A percentile compares a stretch with the other conserved stretches of the same genome.
phyloP scores from a whole-genome alignment of 2,113 vertebrate genomes.

The Charina bottae region DNA sequence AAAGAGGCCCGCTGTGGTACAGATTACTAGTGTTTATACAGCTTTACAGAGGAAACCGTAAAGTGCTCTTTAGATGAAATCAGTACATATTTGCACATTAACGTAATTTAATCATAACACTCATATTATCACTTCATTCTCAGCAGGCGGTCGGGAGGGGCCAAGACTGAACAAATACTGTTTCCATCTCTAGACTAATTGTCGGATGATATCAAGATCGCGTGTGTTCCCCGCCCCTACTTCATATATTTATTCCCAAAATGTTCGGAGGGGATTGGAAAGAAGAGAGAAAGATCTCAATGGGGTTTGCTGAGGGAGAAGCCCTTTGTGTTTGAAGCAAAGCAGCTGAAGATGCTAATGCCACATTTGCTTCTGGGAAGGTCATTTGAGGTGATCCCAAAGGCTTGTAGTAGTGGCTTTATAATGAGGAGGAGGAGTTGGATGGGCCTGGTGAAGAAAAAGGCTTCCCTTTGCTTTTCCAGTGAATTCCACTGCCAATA shows the following conservation, averaged over 20 bases:
- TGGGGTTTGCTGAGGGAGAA: not conserved
- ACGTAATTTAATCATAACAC: slow-evolving; percentile 59
- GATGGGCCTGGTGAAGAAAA: too few species aligned
- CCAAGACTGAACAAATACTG: slow-evolving; percentile 37
- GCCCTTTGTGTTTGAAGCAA: not conserved
- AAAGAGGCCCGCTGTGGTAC: slow-evolving; percentile 43
- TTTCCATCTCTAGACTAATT: slow-evolving; percentile 44
- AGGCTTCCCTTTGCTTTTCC: too few species aligned
- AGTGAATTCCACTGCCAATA: too few species aligned
- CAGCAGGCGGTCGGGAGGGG: slow-evolving; percentile 27
- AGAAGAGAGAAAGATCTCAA: not conserved
- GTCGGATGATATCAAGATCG: slow-evolving; percentile 9
- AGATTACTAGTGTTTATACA: slow-evolving; percentile 62
- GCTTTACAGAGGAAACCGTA: slow-evolving; percentile 51
- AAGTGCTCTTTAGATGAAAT: slow-evolving; percentile 59
- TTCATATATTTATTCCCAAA: not conserved
- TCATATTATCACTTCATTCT: slow-evolving; percentile 52
- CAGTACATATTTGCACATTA: slow-evolving; percentile 67
- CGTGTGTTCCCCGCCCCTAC: not conserved
- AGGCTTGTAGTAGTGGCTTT: too few species aligned
- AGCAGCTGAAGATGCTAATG: not conserved
- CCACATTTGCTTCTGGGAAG: not conserved
- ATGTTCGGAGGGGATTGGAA: not conserved
- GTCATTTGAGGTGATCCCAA: not conserved
- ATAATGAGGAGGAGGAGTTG: too few species aligned